Evolutionary conservation across 2,888 invertebrate genomes (phyloP).

Genomic region (Chymomyza fuscimana): DNA sequence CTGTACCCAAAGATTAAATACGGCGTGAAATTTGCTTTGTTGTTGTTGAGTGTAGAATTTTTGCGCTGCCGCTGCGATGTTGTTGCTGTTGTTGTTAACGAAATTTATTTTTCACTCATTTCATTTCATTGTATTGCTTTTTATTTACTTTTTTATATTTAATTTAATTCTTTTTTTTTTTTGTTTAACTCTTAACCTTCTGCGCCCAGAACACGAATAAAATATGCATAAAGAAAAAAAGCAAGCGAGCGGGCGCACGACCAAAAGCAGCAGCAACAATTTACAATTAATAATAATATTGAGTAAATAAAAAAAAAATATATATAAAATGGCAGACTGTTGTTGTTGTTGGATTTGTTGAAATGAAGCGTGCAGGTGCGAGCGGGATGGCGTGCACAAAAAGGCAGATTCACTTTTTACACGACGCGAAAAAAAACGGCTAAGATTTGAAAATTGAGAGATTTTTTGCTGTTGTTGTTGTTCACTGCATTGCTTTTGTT

Average conservation of each 20-base stretch:
- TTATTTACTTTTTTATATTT: slow-evolving; percentile 47
- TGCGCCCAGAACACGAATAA: slow-evolving; percentile 63
- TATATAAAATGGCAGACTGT: slow-evolving; percentile 52
- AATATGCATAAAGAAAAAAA: slow-evolving; percentile 61
- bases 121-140: slow-evolving; percentile 54
- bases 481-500: slow-evolving; percentile 13
- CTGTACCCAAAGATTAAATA: slow-evolving; percentile 76
- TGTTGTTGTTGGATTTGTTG: slow-evolving; percentile 45
- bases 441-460: slow-evolving; percentile 40
- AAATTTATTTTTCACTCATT: slow-evolving; percentile 74
- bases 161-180: slow-evolving; percentile 4
- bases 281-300: neutral
- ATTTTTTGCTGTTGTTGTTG: slow-evolving; percentile 29
- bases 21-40: slow-evolving; percentile 68
- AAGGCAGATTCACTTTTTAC: slow-evolving; percentile 70
- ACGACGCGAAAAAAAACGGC: slow-evolving; percentile 64
- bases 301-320: neutral
- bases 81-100: slow-evolving; percentile 48
- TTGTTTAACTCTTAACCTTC: slow-evolving; percentile 52
- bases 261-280: slow-evolving; percentile 25
- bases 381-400: slow-evolving; percentile 42
- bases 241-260: slow-evolving; percentile 39
- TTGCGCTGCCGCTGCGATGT: slow-evolving; percentile 16
- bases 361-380: slow-evolving; percentile 18
- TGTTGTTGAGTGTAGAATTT: slow-evolving; percentile 61